Base-by-base conservation (phyloP, 2,888 invertebrate genomes). In the Synanthedon andrenaeformis region DNA sequence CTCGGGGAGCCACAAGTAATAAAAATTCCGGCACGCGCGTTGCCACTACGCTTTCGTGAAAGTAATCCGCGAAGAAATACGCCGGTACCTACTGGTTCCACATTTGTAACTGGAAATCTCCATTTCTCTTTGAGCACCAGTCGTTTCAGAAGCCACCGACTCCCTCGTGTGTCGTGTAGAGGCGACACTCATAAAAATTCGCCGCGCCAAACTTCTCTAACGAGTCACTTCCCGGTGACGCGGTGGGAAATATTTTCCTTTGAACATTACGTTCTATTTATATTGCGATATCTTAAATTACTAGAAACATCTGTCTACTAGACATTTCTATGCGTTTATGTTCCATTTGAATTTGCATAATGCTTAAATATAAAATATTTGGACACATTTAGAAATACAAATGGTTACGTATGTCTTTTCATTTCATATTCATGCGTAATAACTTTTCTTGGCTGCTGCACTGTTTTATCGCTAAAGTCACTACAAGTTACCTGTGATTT, bases 71-170 rank as follows among this genome's bases (percentile, higher is more conserved):
- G 78, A 81, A 83, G 81, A 84, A 79, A 84, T 84, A 83, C 79
- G 73, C 78, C 72, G 69, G 70, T 66, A 74, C 77, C 76, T 78
- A 79, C 80, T 71, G 76, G 76, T 82, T 78, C 72, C 79, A 82
- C 82, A 84, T 85, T 85, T 83, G 83, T 84, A 83, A 82, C 84
- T 72, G 74, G 71, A 83, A 84, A 85, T 84, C 82, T 83, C 82
- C 82, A 85, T 85, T 83, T 84, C 82, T 79, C 83, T 84, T 84
- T 85, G 83, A 83, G 79, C 82, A 71, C 71, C 74, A 79, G 82
- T 76, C 84, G 79, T 82, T 83, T 76, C 76, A 74, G 76, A 78
- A 78, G 81, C 79, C 81, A 78, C 73, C 64, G 73, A 65, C 73
- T 82, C 84, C 82, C 84, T 64, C 63, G 82, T 73, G 84, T 76